A percentile compares a stretch with the other conserved stretches of the same genome.
Evolutionary conservation across 2,888 invertebrate genomes (phyloP).

Genomic region (Rosalia funebris): DNA sequence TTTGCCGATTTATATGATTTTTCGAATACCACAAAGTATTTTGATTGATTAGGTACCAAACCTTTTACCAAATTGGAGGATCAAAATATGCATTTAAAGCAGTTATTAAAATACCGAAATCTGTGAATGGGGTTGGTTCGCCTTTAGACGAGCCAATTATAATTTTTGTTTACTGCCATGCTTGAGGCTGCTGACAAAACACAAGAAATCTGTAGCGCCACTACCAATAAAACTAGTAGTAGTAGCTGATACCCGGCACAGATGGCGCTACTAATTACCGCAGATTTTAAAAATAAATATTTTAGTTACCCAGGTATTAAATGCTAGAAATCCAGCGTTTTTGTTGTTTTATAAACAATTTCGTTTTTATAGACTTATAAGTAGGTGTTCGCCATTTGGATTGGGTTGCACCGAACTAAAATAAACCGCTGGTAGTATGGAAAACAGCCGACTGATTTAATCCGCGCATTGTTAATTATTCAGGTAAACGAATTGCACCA

Average conservation of each 20-base stretch:
- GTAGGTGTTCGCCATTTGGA: background rate
- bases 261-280: conserved; percentile 9
- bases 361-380: background rate
- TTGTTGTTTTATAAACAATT: conserved; percentile 5
- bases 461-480: background rate
- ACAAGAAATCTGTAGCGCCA: background rate
- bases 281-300: background rate
- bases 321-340: background rate
- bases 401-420: background rate
- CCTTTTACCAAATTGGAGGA: no score
- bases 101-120: no score
- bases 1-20: no score
- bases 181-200: no score
- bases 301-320: background rate
- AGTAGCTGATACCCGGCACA: background rate
- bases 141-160: no score
- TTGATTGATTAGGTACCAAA: no score
- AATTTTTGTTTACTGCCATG: no score
- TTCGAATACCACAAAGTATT: no score
- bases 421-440: background rate
- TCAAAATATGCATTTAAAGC: no score
- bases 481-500: conserved; percentile 18
- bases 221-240: background rate
- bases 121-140: no score
- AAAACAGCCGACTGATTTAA: background rate